These are phyloP conservation scores for Elgonia sp. DNA, from an alignment of 2,888 invertebrate species.

Conservation along the genomic window DNA sequence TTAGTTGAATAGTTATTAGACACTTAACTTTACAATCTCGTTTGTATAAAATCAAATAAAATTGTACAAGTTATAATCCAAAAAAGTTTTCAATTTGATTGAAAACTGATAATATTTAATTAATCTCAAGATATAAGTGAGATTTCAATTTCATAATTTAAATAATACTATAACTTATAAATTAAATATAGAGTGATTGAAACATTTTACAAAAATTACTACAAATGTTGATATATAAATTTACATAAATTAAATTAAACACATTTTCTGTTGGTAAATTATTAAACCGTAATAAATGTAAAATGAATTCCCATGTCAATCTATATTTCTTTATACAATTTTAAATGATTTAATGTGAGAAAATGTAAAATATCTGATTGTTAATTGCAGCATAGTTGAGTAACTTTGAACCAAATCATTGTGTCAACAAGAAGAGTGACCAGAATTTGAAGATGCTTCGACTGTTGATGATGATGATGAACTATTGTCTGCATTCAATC, in stretches of 20 bases:
- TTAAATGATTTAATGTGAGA: conserved; percentile 33
- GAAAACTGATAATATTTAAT: no score
- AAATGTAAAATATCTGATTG: conserved; percentile 38
- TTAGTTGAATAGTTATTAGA: not conserved
- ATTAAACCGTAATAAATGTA: not conserved
- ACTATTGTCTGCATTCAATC: conserved; percentile 83
- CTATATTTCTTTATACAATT: conserved; percentile 38
- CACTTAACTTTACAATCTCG: conserved; percentile 22
- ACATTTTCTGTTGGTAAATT: not conserved
- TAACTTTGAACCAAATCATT: conserved; percentile 44
- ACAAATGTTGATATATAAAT: no score
- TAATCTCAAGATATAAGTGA: no score
- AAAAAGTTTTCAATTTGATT: no score
- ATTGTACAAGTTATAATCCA: conserved; percentile 17
- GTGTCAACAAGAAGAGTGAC: conserved; percentile 85
- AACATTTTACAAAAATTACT: no score
- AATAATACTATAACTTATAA: no score
- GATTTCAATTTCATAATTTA: no score
- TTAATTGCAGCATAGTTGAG: conserved; percentile 69
- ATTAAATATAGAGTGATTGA: no score
- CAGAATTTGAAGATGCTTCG: conserved; percentile 81
- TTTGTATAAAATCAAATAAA: not conserved
- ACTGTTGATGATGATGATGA: conserved; percentile 82
- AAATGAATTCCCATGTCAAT: conserved; percentile 41
- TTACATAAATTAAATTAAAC: not conserved